Base-by-base conservation (phyloP, 2,888 invertebrate species). In the Cataglyphis livida region DNA sequence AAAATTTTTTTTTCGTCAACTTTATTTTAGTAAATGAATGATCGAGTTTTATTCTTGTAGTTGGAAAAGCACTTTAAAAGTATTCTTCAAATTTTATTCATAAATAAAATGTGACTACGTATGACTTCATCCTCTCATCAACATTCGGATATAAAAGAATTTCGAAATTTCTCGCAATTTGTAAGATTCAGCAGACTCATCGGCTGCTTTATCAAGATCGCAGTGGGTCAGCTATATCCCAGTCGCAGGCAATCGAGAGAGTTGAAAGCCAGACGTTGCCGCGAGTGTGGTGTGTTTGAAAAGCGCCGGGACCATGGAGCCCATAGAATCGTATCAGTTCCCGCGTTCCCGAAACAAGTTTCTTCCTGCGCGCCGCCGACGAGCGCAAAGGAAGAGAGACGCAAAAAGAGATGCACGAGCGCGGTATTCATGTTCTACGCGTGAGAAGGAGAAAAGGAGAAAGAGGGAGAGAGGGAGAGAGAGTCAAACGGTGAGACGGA, bases 281-380 rank as follows among this genome's bases (percentile, higher is more conserved):
- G 70, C 70, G 70, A 78, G 57, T 68, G 68, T 21, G 21, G 21
- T 21, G 44, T 59, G 78, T 68, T 70, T 78, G 78, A 78, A 78
- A 78, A 70, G 78, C 76, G n/a, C 76, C 66, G 54, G 18, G 70
- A 41, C 78, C 78, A 32, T 44, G 44, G 68, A 59, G n/a, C 21
- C 78, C 44, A 70, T 78, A 70, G 59, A 78, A 78, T 78, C 59
- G 78, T 70, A 78, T 78, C 78, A 78, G 59, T 78, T 78, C 76
- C 41, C 78, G 28, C 41, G 78, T 78, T 78, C 78, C 78, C 78
- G 41, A 78, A 78, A 78, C 78, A 78, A 78, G 78, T 78, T 78
- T 78, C 78, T 78, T 78, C 70, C 78, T 70, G 54, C 54, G 41
- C 21, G 44, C 76, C 70, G 68, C 59, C 78, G 78, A 78, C 41